Conservation (phyloP, 64 coral and sea anemone species). For the Anthopleura sola region DNA sequence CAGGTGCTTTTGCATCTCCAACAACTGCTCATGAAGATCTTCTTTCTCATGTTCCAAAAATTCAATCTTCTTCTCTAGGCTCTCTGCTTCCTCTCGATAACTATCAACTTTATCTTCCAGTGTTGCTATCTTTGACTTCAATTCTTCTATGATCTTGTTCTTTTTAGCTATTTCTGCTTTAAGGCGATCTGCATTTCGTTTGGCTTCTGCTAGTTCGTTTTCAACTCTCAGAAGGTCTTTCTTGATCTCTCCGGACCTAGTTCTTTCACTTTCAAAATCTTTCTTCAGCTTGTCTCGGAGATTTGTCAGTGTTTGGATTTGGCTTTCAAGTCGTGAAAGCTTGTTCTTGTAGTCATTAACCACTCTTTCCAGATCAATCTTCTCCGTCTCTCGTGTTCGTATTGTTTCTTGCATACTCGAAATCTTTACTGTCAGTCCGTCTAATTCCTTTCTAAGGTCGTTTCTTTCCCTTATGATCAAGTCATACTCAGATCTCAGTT, state of each 20-base stretch:
- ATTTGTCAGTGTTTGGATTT: slow-evolving; percentile 54
- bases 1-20: slow-evolving; percentile 63
- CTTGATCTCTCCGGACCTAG: slow-evolving; percentile 45
- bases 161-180: slow-evolving; percentile 71
- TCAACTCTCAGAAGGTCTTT: slow-evolving; percentile 62
- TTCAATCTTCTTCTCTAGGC: slow-evolving; percentile 43
- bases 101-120: slow-evolving; percentile 71
- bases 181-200: slow-evolving; percentile 47
- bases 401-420: slow-evolving; percentile 40
- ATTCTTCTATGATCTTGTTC: slow-evolving; percentile 80
- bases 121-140: slow-evolving; percentile 44
- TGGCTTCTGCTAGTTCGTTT: slow-evolving; percentile 62
- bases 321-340: slow-evolving; percentile 60
- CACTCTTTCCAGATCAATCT: slow-evolving; percentile 33
- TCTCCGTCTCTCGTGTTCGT: slow-evolving; percentile 38
- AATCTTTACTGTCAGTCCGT: slow-evolving; percentile 57
- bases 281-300: slow-evolving; percentile 60
- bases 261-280: slow-evolving; percentile 62
- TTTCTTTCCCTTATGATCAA: slow-evolving; percentile 67
- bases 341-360: slow-evolving; percentile 44
- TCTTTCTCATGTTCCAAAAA: slow-evolving; percentile 67
- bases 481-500: slow-evolving; percentile 60
- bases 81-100: slow-evolving; percentile 46
- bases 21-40: slow-evolving; percentile 58
- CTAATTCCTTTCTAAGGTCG: slow-evolving; percentile 67